Percentiles rank a stretch among this genome's conserved stretches.
These are phyloP conservation scores for Cryptus viduatorius DNA, from an alignment of 2,888 invertebrate genomes.

Conservation along the genomic window DNA sequence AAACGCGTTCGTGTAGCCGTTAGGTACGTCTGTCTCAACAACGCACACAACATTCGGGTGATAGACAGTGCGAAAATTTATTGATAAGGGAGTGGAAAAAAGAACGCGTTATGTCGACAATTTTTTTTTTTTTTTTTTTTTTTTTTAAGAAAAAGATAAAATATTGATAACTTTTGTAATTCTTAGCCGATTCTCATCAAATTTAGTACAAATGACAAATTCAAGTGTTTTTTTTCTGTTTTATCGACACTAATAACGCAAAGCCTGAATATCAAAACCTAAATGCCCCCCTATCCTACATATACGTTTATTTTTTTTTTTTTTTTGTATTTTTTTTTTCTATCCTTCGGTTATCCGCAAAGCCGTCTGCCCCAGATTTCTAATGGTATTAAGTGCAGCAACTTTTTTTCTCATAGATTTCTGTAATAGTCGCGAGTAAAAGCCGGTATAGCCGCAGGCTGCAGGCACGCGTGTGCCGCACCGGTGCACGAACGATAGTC, in stretches of 20 bases:
- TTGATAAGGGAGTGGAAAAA: not conserved
- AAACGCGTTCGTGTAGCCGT: slow-evolving; percentile 5
- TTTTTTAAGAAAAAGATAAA: too few relatives aligned
- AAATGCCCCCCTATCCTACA: not conserved
- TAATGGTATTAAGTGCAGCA: slow-evolving; percentile 17
- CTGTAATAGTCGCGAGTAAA: slow-evolving; percentile 46
- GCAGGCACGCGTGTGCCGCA: not conserved
- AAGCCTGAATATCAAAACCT: too few relatives aligned
- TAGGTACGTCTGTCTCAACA: slow-evolving; percentile 4
- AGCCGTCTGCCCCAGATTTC: slow-evolving; percentile 1
- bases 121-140: not conserved
- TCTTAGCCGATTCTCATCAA: too few relatives aligned
- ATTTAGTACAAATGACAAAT: too few relatives aligned
- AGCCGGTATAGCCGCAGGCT: slow-evolving; percentile 5
- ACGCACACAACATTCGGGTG: not conserved
- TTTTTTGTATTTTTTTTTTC: slow-evolving; percentile 19
- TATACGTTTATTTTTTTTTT: not conserved
- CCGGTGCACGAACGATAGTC: slow-evolving; percentile 24
- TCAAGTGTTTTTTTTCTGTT: too few relatives aligned
- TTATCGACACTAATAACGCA: too few relatives aligned
- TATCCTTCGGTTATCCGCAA: not conserved
- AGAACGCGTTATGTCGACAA: not conserved
- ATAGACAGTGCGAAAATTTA: slow-evolving; percentile 6
- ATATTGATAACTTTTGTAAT: too few relatives aligned
- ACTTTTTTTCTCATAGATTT: slow-evolving; percentile 20